These are phyloP conservation scores for Drymodes brunneopygia DNA, from an alignment of 2,113 vertebrate species.

Conservation along the genomic window DNA sequence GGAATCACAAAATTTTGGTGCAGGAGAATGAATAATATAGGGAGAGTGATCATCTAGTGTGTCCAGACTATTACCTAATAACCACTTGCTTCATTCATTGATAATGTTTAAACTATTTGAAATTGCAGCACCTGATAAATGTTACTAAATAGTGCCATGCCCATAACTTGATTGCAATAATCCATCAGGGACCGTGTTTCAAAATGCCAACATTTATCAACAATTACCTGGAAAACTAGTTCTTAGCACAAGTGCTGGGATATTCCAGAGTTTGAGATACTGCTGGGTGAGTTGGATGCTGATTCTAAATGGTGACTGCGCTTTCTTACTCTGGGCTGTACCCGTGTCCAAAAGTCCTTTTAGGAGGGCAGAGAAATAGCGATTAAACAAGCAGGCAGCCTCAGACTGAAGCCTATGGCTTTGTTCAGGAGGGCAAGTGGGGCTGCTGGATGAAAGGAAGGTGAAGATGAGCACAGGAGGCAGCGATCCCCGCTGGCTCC, in stretches of 20 bases:
- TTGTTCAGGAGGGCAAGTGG: not conserved
- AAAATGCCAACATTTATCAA: not conserved
- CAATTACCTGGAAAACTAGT: not conserved
- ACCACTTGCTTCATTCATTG: not conserved
- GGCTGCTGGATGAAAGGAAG: not conserved
- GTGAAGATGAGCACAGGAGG: not conserved
- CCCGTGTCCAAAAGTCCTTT: not conserved
- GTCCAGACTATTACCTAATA: not conserved
- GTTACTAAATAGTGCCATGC: not conserved
- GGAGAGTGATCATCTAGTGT: not conserved
- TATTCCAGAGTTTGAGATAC: not conserved
- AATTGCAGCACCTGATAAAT: not conserved
- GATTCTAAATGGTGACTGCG: not conserved
- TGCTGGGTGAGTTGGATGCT: not conserved
- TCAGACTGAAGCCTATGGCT: not conserved
- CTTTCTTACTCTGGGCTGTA: not conserved
- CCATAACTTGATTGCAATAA: not conserved
- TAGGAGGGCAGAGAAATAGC: not conserved
- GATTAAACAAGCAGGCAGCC: not conserved
- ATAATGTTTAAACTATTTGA: not conserved
- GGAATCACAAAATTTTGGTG: not conserved
- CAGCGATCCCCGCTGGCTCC: not conserved
- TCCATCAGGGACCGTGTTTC: not conserved
- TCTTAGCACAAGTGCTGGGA: not conserved
- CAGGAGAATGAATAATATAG: not conserved